Percentiles rank a stretch among this genome's conserved stretches.
phyloP scores from a whole-genome alignment of 2,888 invertebrate genomes.

The Habrosyne pyritoides region DNA sequence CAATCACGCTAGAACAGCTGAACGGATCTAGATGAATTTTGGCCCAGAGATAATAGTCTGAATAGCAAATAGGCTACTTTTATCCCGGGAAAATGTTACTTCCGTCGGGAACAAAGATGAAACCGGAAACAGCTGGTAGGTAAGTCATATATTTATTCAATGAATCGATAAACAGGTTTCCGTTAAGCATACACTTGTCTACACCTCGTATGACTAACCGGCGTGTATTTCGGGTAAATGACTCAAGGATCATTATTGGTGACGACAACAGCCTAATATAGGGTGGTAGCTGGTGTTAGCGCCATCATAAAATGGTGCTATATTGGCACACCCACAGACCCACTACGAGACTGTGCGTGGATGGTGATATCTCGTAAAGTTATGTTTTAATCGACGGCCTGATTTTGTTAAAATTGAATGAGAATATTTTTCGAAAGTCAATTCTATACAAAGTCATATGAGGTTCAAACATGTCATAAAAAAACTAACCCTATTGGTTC shows the following conservation, averaged over 20 bases:
- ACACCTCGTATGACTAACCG: slow-evolving; percentile 17
- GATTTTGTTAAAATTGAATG: background rate
- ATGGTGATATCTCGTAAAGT: slow-evolving; percentile 18
- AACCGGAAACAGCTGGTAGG: too few species aligned
- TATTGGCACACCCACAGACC: slow-evolving; percentile 7
- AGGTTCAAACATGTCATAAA: too few species aligned
- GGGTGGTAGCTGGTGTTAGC: slow-evolving; percentile 5
- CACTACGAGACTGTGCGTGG: slow-evolving; percentile 11
- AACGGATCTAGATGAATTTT: too few species aligned
- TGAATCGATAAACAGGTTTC: background rate
- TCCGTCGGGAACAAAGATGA: too few species aligned
- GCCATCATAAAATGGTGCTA: slow-evolving; percentile 10
- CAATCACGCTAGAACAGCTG: too few species aligned
- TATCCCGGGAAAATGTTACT: too few species aligned
- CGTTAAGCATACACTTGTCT: slow-evolving; percentile 11
- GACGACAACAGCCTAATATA: slow-evolving; percentile 24
- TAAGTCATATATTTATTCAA: background rate
- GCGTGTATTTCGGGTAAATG: background rate
- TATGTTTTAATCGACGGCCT: background rate
- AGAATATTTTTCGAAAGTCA: too few species aligned
- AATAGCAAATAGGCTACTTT: too few species aligned
- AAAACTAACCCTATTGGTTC: too few species aligned
- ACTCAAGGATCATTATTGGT: slow-evolving; percentile 10
- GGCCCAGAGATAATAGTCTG: too few species aligned
- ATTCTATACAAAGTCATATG: too few species aligned